Percentiles rank a stretch among this genome's conserved stretches.
Evolutionary conservation across 2,113 vertebrate genomes (phyloP).

Genomic region (zebrafish (Danio rerio)): GRCz12tu NC_133177.1:35728001-35728500

Average conservation of each 20-base stretch:
- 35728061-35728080: no score
- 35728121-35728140: no score
- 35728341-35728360: slow-evolving; percentile 42
- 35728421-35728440: slow-evolving; percentile 27
- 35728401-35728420: not conserved
- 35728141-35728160: no score
- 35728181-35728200: not conserved
- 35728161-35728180: not conserved
- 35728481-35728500: slow-evolving; percentile 1
- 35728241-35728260: slow-evolving; percentile 50
- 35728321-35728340: slow-evolving; percentile 8
- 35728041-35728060: no score
- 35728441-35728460: slow-evolving; percentile 57
- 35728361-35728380: slow-evolving; percentile 11
- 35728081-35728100: no score
- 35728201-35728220: slow-evolving; percentile 49
- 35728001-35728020: no score
- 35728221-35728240: slow-evolving; percentile 25
- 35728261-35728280: slow-evolving; percentile 45
- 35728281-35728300: slow-evolving; percentile 20
- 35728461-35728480: slow-evolving; percentile 12
- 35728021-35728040: no score
- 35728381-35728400: slow-evolving; percentile 10
- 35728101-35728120: no score
- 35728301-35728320: slow-evolving; percentile 1